Percentiles rank a stretch among this genome's conserved stretches.
Evolutionary conservation across 2,888 invertebrate species (phyloP).

Genomic region (Phalangium opilio): DNA sequence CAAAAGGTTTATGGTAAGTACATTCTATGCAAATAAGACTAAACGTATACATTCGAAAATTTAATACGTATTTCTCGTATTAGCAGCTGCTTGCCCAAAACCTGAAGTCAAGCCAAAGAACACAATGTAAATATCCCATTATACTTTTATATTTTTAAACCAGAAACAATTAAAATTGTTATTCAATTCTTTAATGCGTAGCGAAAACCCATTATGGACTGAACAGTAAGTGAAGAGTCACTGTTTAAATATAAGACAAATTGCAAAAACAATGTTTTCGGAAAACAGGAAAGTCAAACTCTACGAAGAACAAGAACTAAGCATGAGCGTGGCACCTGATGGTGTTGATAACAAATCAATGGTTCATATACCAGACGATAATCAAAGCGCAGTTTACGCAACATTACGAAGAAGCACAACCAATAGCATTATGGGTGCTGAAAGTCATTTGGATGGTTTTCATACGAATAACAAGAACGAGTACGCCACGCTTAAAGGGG

Average conservation of each 20-base stretch:
- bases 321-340: slow-evolving; percentile 16
- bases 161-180: neutral
- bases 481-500: slow-evolving; percentile 13
- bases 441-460: slow-evolving; percentile 11
- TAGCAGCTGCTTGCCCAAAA: too few species aligned
- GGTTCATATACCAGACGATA: slow-evolving; percentile 3
- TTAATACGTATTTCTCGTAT: neutral
- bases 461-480: slow-evolving; percentile 8
- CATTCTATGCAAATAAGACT: neutral
- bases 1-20: slow-evolving; percentile 13
- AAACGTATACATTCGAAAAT: neutral
- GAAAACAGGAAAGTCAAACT: slow-evolving; percentile 13
- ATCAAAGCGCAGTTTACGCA: slow-evolving; percentile 10
- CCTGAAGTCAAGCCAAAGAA: slow-evolving; percentile 9
- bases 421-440: slow-evolving; percentile 1
- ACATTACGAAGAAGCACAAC: slow-evolving; percentile 12
- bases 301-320: slow-evolving; percentile 17
- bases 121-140: slow-evolving; percentile 13
- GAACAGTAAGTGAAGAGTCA: slow-evolving; percentile 15
- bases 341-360: slow-evolving; percentile 8
- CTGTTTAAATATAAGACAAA: neutral
- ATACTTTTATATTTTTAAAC: neutral
- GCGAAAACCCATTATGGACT: slow-evolving; percentile 18
- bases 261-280: neutral
- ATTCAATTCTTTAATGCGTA: slow-evolving; percentile 3